A percentile compares a stretch with the other conserved stretches of the same genome.
Conservation (phyloP, 2,888 invertebrate genomes). For the Leucophora obtusa region DNA sequence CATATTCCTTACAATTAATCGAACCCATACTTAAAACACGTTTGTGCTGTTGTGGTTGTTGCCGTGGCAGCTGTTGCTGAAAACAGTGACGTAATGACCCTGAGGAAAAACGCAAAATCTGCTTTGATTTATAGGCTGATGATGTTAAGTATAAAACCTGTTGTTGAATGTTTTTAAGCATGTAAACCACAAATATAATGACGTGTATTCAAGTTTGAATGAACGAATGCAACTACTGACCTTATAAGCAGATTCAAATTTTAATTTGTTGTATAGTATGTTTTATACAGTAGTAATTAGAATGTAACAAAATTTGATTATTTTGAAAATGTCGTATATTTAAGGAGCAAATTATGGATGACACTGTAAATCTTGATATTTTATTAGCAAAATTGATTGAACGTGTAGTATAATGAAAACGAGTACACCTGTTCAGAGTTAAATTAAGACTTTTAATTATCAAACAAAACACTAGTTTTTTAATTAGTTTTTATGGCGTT, state of each 20-base stretch:
- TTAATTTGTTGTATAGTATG: constrained; percentile 6
- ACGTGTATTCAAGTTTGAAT: constrained; percentile 3
- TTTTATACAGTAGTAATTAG: neutral
- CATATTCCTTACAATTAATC: constrained; percentile 76
- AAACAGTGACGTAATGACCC: constrained; percentile 47
- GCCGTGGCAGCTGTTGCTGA: constrained; percentile 37
- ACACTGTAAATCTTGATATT: constrained; percentile 18
- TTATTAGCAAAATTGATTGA: constrained; percentile 1
- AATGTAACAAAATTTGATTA: neutral
- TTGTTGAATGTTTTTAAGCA: constrained; percentile 32
- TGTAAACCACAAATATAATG: constrained; percentile 24
- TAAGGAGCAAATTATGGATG: neutral
- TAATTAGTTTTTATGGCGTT: constrained; percentile 24
- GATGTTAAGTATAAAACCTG: constrained; percentile 50
- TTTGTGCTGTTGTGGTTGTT: constrained; percentile 18
- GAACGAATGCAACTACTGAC: constrained; percentile 21
- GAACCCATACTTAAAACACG: constrained; percentile 72
- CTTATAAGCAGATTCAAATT: constrained; percentile 34
- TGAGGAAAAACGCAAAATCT: constrained; percentile 37
- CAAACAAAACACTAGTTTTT: constrained; percentile 20
- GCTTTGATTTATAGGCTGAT: constrained; percentile 4
- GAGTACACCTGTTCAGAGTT: constrained; percentile 26
- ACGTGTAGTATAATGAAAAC: neutral
- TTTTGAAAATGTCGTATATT: neutral
- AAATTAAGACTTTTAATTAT: neutral